Percentiles rank a stretch among this genome's conserved stretches.
Conservation (phyloP, 2,888 invertebrate species). For the Drosophila vallismaia region DNA sequence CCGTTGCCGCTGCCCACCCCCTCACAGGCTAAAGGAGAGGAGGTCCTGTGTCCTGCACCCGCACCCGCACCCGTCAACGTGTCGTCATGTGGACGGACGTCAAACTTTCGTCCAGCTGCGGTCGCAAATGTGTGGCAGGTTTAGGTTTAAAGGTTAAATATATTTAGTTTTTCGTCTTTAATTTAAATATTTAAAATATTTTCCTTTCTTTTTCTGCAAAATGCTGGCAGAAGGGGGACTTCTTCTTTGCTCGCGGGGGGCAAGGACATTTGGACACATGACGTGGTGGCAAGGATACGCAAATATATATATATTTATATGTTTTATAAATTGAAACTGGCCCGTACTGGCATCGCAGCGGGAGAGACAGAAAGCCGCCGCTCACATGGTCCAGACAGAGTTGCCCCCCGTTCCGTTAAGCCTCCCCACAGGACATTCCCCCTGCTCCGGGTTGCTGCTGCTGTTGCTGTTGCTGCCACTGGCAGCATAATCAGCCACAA, state of each 20-base stretch:
- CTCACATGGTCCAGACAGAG: slow-evolving; percentile 36
- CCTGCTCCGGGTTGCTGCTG: slow-evolving; percentile 1
- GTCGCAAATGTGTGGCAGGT: slow-evolving; percentile 38
- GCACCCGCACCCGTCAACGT: slow-evolving; percentile 54
- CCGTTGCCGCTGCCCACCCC: slow-evolving; percentile 1
- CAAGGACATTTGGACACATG: slow-evolving; percentile 9
- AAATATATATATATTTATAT: slow-evolving; percentile 15
- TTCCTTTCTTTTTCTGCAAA: background rate
- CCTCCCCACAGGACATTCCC: slow-evolving; percentile 2
- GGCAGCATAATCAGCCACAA: slow-evolving; percentile 82
- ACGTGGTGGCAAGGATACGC: background rate
- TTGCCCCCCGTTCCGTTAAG: background rate
- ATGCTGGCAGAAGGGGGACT: too few species aligned
- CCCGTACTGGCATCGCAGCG: slow-evolving; percentile 44
- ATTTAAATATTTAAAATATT: too few species aligned
- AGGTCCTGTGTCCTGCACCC: slow-evolving; percentile 22
- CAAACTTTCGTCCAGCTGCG: slow-evolving; percentile 77
- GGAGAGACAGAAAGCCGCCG: slow-evolving; percentile 45
- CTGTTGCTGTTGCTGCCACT: slow-evolving; percentile 50
- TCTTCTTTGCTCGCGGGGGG: slow-evolving; percentile 28
- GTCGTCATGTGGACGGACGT: slow-evolving; percentile 77
- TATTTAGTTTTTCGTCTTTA: background rate
- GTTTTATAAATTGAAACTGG: slow-evolving; percentile 51
- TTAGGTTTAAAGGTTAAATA: too few species aligned
- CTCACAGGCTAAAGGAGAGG: background rate